Evolutionary conservation across 2,113 vertebrate species (phyloP).

Genomic region (Melozone crissalis): DNA sequence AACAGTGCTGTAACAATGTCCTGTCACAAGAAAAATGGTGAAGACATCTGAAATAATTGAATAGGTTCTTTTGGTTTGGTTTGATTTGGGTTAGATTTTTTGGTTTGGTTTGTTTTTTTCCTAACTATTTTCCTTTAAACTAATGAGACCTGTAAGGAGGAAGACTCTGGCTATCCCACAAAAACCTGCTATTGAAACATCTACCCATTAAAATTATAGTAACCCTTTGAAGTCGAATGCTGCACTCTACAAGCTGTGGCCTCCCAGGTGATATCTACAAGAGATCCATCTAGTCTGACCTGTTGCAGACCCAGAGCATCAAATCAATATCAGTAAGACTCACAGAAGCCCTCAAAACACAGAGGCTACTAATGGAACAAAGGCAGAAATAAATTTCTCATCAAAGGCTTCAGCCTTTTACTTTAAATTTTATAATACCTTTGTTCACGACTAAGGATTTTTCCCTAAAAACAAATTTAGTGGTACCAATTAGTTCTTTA

Average conservation of each 20-base stretch:
- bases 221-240: neutral
- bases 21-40: neutral
- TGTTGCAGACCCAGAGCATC: neutral
- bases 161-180: neutral
- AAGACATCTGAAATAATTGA: neutral
- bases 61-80: neutral
- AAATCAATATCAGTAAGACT: neutral
- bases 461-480: neutral
- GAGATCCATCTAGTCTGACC: neutral
- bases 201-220: neutral
- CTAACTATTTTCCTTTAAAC: neutral
- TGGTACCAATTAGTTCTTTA: neutral
- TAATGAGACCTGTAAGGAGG: neutral
- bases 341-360: neutral
- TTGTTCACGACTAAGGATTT: neutral
- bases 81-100: neutral
- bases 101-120: accelerated
- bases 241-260: neutral
- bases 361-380: neutral
- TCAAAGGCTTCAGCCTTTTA: neutral
- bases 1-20: neutral
- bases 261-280: neutral
- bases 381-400: neutral
- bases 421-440: neutral
- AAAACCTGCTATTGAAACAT: neutral